Base-by-base conservation (phyloP, 2,888 invertebrate species). In the Crepidodera aurea region DNA sequence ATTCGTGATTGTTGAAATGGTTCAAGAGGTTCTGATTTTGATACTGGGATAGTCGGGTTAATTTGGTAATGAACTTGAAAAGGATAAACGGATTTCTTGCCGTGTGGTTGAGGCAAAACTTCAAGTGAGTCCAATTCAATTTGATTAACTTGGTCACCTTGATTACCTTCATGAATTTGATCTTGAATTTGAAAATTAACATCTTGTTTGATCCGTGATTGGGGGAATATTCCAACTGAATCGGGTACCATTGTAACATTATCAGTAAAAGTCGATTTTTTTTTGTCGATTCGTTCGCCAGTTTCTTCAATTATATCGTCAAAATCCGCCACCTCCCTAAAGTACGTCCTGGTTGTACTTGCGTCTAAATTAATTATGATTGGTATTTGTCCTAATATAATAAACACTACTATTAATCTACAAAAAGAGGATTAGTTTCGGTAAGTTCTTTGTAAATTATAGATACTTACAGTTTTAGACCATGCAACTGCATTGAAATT, bases 401-500 rank as follows among this genome's bases (percentile, higher is more conserved):
- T 25, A 34, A 57, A 54, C 59, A 68, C 58, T 57, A 63, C 60
- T 62, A 64, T 55, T 42, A 64, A 60, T 48, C 68, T 68, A 29
- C 16, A 62, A 64, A 48, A 27, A 34, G 13, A 29, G 56, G 0
- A 1, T n/a, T 18, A 18, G 25, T 25, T 25, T 46, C 12, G 25
- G 1, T 3, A 40, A 2, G 16, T 15, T 6, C 19, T 19, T 3
- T 34, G 6, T 34, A 13, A 34, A 34, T 10, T 29, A 29, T 29
- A 29, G 10, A 29, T 69, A 72, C 71, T 72, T 68, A 72, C 72
- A 68, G 62, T 55, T 67, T 70, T 62, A 72, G 57, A 60, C 65
- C 69, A 71, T 69, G 63, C 64, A 71, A 68, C 55, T 64, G 68
- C 69, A 71, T 73, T 66, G 71, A 72, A 67, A 65, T 64, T 61